phyloP scores from a whole-genome alignment of 2,113 vertebrate genomes.

The Phalacrocorax brasilianus region DNA sequence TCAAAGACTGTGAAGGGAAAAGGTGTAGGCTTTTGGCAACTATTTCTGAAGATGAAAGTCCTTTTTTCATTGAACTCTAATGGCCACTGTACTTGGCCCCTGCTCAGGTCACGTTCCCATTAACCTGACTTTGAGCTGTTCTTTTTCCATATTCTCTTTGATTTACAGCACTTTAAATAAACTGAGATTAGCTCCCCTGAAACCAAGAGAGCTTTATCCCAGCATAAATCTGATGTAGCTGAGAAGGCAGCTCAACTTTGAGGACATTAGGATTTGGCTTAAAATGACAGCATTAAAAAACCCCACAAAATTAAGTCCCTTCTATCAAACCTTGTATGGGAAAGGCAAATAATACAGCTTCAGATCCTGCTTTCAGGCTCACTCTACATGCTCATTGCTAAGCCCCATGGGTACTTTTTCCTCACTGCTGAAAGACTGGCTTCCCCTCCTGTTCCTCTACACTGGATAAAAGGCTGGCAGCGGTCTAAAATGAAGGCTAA shows the following conservation, averaged over 20 bases:
- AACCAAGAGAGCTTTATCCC: background rate
- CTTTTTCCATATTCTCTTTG: slow-evolving; percentile 1
- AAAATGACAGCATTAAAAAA: background rate
- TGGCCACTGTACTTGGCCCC: background rate
- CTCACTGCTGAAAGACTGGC: background rate
- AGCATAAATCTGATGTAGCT: slow-evolving; percentile 9
- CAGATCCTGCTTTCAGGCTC: background rate
- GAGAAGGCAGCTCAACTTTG: background rate
- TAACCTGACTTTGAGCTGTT: background rate
- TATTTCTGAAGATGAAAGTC: background rate
- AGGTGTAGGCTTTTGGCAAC: slow-evolving; percentile 1
- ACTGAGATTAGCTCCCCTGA: slow-evolving; percentile 20
- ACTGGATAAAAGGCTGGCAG: background rate
- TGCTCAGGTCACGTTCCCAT: background rate
- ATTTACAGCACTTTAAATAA: slow-evolving; percentile 25
- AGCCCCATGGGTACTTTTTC: background rate
- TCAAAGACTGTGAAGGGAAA: background rate
- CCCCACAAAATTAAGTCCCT: background rate
- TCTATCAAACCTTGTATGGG: background rate
- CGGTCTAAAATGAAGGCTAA: background rate
- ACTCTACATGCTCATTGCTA: background rate
- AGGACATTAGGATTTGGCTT: slow-evolving; percentile 2
- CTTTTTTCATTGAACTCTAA: background rate
- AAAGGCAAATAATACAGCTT: background rate
- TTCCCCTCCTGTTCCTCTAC: background rate